Conservation (phyloP, 2,797 vertebrate genomes). For the Emydoidea blandingii region DNA sequence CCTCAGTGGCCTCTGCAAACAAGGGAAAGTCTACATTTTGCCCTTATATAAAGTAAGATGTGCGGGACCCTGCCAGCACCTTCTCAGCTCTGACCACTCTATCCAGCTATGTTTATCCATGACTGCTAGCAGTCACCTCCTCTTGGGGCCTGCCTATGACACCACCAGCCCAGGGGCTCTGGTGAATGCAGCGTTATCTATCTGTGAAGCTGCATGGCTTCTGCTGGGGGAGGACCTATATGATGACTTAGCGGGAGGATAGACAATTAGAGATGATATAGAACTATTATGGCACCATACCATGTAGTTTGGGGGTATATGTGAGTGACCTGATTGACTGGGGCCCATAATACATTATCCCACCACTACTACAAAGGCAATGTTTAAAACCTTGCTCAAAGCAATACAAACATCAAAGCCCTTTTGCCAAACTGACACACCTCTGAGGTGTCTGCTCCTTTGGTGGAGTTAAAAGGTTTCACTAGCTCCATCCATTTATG, state of each 20-base stretch:
- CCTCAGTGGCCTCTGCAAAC: background rate
- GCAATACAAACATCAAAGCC: background rate
- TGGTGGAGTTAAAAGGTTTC: fast-evolving
- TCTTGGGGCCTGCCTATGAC: fast-evolving
- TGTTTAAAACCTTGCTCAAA: background rate
- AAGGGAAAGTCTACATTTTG: background rate
- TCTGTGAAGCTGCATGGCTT: background rate
- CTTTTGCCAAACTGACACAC: background rate
- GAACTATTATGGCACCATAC: background rate
- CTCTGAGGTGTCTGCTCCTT: background rate
- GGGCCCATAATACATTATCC: background rate
- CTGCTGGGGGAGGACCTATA: no score
- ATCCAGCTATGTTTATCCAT: background rate
- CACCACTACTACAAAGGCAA: background rate
- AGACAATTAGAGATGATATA: background rate
- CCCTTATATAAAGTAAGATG: fast-evolving
- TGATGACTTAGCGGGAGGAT: background rate
- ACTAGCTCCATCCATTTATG: fast-evolving
- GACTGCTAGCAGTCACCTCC: background rate
- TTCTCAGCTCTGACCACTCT: background rate
- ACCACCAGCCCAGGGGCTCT: fast-evolving
- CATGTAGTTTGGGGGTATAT: background rate
- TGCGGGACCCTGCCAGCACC: background rate
- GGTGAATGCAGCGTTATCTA: background rate
- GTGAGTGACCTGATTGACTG: fast-evolving